Evolutionary conservation across 2,888 invertebrate genomes (phyloP).

Genomic region (Euplexia lucipara): DNA sequence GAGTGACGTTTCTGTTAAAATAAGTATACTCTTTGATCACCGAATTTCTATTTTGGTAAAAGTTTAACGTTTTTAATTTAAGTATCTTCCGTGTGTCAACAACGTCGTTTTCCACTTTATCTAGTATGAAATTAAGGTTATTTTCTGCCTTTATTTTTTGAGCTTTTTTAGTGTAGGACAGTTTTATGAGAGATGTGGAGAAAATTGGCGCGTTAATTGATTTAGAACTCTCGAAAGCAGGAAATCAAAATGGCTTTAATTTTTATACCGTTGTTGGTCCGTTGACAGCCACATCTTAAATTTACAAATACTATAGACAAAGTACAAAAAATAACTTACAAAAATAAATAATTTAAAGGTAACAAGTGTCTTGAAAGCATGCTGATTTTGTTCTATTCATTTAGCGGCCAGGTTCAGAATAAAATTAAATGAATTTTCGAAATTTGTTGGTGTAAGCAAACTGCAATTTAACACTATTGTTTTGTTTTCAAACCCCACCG

Average conservation of each 20-base stretch:
- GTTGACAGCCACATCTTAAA: too few species aligned
- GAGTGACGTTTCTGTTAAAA: conserved; percentile 44
- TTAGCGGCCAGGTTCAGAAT: too few species aligned
- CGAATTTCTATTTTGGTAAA: conserved; percentile 45
- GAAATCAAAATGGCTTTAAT: conserved; percentile 4
- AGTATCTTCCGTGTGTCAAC: conserved; percentile 40
- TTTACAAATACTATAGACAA: too few species aligned
- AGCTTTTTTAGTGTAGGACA: conserved; percentile 8
- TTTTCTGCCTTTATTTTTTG: conserved; percentile 20
- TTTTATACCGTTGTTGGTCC: not conserved
- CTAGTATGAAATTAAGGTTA: conserved; percentile 35
- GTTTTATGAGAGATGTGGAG: conserved; percentile 10
- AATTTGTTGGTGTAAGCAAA: too few species aligned
- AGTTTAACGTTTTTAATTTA: conserved; percentile 35
- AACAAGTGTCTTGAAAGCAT: too few species aligned
- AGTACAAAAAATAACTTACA: too few species aligned
- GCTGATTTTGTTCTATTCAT: too few species aligned
- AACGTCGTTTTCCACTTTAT: conserved; percentile 26
- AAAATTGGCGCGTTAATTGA: conserved; percentile 23
- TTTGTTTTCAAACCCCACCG: too few species aligned
- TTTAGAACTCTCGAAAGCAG: conserved; percentile 14
- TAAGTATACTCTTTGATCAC: conserved; percentile 32
- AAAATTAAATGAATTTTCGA: too few species aligned
- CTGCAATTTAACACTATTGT: too few species aligned
- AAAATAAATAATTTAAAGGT: too few species aligned